phyloP scores from a whole-genome alignment of 2,113 vertebrate species.

The Rallus limicola region DNA sequence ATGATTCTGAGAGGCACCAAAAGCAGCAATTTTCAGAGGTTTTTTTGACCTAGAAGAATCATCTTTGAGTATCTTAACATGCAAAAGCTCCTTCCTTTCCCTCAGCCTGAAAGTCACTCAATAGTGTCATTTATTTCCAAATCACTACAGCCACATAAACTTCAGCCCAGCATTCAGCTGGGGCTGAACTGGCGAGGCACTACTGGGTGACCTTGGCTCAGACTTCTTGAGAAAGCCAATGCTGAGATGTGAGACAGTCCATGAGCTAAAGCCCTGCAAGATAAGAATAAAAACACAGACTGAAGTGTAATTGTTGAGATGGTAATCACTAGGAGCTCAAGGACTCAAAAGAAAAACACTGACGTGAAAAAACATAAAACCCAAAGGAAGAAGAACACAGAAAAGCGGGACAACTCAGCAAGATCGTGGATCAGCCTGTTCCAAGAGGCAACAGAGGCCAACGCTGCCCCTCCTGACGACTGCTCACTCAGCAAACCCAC shows the following conservation, averaged over 20 bases:
- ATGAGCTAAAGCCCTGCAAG: conserved; percentile 13
- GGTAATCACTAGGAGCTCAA: neutral
- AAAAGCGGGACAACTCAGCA: neutral
- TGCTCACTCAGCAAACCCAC: neutral
- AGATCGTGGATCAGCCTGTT: neutral
- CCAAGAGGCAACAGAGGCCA: neutral
- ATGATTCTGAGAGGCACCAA: too few species aligned
- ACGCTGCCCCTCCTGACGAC: neutral
- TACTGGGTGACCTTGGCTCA: conserved; percentile 34
- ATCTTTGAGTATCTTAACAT: neutral
- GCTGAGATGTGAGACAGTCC: neutral
- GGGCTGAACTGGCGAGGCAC: neutral
- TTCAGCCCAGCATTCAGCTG: neutral
- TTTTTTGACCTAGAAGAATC: neutral
- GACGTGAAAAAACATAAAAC: conserved; percentile 38
- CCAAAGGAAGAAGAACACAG: neutral
- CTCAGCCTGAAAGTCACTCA: neutral
- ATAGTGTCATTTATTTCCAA: neutral
- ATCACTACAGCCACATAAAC: neutral
- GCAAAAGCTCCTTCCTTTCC: neutral
- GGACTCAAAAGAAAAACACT: conserved; percentile 22
- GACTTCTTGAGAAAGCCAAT: conserved; percentile 2
- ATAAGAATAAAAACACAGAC: conserved; percentile 12
- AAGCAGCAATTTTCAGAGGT: too few species aligned
- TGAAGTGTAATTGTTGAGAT: neutral